phyloP scores from a whole-genome alignment of 1,140 invertebrate species.

The Holotrichia oblita region DNA sequence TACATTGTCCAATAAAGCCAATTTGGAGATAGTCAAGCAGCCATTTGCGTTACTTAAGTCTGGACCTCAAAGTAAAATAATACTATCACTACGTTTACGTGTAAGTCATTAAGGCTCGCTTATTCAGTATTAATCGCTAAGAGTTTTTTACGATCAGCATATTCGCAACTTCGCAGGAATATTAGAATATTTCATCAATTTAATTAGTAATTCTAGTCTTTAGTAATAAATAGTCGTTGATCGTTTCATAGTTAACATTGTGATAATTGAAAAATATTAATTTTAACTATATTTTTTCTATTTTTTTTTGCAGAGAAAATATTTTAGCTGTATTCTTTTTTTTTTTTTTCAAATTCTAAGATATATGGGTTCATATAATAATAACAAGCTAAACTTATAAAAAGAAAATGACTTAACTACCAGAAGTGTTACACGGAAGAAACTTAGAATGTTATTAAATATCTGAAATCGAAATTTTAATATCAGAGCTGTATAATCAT shows the following conservation, averaged over 20 bases:
- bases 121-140: not conserved
- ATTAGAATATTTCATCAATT: not conserved
- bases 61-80: constrained; percentile 81
- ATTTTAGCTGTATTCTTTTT: no score
- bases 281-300: no score
- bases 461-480: not conserved
- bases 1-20: constrained; percentile 73
- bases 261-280: no score
- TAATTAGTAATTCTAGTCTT: not conserved
- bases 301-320: no score
- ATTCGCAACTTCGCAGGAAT: not conserved
- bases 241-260: no score
- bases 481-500: not conserved
- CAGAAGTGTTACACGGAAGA: no score
- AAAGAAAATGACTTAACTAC: no score
- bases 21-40: constrained; percentile 80
- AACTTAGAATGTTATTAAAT: not conserved
- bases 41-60: constrained; percentile 81
- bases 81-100: constrained; percentile 79
- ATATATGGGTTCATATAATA: no score
- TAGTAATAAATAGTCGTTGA: no score
- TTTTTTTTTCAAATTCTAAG: no score
- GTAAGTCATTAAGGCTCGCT: constrained; percentile 70
- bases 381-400: no score
- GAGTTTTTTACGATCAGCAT: no score